Conservation (phyloP, 2,797 vertebrate species). For the Vireo griseus region DNA sequence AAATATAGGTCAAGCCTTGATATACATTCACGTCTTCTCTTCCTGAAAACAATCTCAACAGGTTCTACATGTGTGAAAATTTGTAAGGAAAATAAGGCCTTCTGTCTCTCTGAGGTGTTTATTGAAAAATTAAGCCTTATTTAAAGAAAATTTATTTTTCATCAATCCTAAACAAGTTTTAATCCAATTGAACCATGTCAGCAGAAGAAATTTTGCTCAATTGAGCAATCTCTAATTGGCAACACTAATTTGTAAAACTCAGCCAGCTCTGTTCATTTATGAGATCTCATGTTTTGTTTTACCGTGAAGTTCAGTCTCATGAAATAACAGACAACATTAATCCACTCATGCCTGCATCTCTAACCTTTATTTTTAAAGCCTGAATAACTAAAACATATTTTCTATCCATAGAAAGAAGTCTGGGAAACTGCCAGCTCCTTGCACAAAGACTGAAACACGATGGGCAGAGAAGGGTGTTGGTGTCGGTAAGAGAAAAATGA, state of each 20-base stretch:
- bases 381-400: not conserved
- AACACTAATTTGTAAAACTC: not conserved
- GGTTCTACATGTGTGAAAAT: not conserved
- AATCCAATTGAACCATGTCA: not conserved
- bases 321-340: not conserved
- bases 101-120: fast-evolving
- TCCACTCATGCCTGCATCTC: not conserved
- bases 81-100: not conserved
- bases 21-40: not conserved
- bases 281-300: not conserved
- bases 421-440: not conserved
- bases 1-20: not conserved
- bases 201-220: not conserved
- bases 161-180: not conserved
- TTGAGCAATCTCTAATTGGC: not conserved
- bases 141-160: not conserved
- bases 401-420: not conserved
- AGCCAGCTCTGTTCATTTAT: not conserved
- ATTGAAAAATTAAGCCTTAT: not conserved
- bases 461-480: not conserved
- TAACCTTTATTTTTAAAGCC: not conserved
- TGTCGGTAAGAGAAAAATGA: constrained; percentile 24
- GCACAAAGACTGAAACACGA: not conserved
- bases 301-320: not conserved
- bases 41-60: not conserved